Evolutionary conservation across 2,888 invertebrate genomes (phyloP).

Genomic region (Drosophila kokeensis): DNA sequence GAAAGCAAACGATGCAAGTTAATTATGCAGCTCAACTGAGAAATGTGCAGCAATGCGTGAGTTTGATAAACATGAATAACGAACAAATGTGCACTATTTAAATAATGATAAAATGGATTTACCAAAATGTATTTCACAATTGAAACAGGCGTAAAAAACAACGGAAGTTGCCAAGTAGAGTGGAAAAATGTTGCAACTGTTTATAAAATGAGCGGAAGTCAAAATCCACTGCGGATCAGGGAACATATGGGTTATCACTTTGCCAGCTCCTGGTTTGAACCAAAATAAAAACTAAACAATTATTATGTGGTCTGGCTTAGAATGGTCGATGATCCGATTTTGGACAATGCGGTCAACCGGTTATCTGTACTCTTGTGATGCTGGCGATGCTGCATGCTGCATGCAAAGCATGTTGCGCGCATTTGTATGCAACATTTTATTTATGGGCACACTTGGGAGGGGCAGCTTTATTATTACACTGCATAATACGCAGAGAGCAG

Average conservation of each 20-base stretch:
- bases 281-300: slow-evolving; percentile 36
- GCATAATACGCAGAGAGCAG: slow-evolving; percentile 35
- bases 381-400: slow-evolving; percentile 1
- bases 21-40: slow-evolving; percentile 20
- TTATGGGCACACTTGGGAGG: slow-evolving; percentile 39
- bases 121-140: slow-evolving; percentile 45
- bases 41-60: slow-evolving; percentile 37
- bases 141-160: slow-evolving; percentile 3
- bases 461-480: slow-evolving; percentile 56
- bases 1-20: slow-evolving; percentile 14
- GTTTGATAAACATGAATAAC: slow-evolving; percentile 33
- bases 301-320: slow-evolving; percentile 24
- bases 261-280: slow-evolving; percentile 32
- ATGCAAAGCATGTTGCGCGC: slow-evolving; percentile 4
- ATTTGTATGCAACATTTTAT: slow-evolving; percentile 54
- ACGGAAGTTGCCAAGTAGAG: not conserved
- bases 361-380: slow-evolving; percentile 40
- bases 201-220: slow-evolving; percentile 19
- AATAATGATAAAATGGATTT: slow-evolving; percentile 34
- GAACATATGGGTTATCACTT: slow-evolving; percentile 17
- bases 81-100: slow-evolving; percentile 1
- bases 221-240: slow-evolving; percentile 8
- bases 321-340: slow-evolving; percentile 12
- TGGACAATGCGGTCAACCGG: slow-evolving; percentile 55
- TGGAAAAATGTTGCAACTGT: slow-evolving; percentile 15